A percentile compares a stretch with the other conserved stretches of the same genome.
phyloP scores from a whole-genome alignment of 2,888 invertebrate genomes.

The Eumacrocentrus americanus region DNA sequence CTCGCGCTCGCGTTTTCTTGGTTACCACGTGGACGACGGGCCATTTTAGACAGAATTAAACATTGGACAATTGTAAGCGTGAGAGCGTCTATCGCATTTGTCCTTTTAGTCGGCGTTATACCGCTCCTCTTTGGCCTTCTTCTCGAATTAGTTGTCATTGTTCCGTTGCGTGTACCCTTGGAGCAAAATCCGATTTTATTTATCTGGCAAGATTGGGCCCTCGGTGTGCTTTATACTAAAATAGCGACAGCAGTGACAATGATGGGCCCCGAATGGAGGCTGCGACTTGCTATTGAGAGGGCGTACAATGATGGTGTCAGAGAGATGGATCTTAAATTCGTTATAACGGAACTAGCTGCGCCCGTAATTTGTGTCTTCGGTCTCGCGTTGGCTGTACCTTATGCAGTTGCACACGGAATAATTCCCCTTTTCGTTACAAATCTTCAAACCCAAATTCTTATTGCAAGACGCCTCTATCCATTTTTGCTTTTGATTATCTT shows the following conservation, averaged over 20 bases:
- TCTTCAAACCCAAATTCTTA: constrained; percentile 73
- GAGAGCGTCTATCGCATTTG: constrained; percentile 76
- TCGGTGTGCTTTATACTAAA: constrained; percentile 97
- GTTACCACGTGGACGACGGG: constrained; percentile 86
- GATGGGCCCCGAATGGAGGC: constrained; percentile 97
- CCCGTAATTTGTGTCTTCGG: constrained; percentile 91
- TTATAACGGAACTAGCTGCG: constrained; percentile 83
- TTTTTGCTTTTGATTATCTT: constrained; percentile 77
- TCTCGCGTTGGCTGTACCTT: constrained; percentile 90
- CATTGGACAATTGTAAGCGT: constrained; percentile 77
- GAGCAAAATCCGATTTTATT: constrained; percentile 90
- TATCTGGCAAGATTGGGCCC: constrained; percentile 96
- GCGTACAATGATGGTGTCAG: constrained; percentile 92
- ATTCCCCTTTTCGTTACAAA: constrained; percentile 73
- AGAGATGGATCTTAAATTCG: constrained; percentile 88
- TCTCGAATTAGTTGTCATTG: constrained; percentile 88
- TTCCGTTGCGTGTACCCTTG: constrained; percentile 90
- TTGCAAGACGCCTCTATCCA: constrained; percentile 89
- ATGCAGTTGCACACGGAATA: constrained; percentile 81
- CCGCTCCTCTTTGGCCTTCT: constrained; percentile 91
- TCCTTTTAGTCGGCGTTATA: constrained; percentile 85
- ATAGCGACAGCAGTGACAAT: constrained; percentile 95
- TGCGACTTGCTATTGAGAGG: constrained; percentile 89
- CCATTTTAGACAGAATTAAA: constrained; percentile 73
- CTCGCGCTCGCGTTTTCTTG: constrained; percentile 82